Base-by-base conservation (phyloP, 1,140 invertebrate species). In the Zaprionus gabonicus region DNA sequence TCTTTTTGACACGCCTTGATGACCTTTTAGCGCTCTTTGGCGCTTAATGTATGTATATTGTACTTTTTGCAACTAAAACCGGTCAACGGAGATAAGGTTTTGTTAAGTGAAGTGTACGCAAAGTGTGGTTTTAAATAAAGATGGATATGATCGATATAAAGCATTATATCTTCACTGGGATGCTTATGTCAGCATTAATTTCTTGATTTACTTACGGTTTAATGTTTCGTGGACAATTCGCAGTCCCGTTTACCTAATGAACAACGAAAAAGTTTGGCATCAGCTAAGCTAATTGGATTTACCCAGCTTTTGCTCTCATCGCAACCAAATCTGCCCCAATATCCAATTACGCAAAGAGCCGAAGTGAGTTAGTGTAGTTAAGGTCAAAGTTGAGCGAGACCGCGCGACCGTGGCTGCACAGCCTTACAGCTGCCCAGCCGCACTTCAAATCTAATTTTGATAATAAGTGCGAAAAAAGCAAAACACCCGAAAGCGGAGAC, bases 401-500 rank as follows among this genome's bases (percentile, higher is more conserved):
- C 38, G 64, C 58, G 65, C 6, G 38, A 41, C 20, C 44, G 44
- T 49, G 41, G 17, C 17, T 34, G 3, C 44, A 46, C 41, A 46
- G 41, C 23, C 41, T 7, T 46, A 2, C 17, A 17, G 15, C 41
- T n/a, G 64, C 53, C 55, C 56, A 53, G 49, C 17, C 69, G 77
- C 77, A 87, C 78, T 87, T 88, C 69, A 90, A 88, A 88, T 88
- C 85, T 79, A 88, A 90, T 88, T 88, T 87, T 90, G 71, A 84
- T 88, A 90, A 88, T 90, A 88, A 83, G 78, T 74, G 58, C 49
- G 73, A 72, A 70, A 64, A 60, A 58, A 55, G 68, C 56, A 65
- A 55, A 64, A 36, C 63, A 23, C 38, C 69, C 38, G 64, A 65
- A 65, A 84, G 78, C 81, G 78, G 76, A 70, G 84, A 76, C 79